Conservation (phyloP, 1,140 invertebrate species). For the Musca vetustissima region DNA sequence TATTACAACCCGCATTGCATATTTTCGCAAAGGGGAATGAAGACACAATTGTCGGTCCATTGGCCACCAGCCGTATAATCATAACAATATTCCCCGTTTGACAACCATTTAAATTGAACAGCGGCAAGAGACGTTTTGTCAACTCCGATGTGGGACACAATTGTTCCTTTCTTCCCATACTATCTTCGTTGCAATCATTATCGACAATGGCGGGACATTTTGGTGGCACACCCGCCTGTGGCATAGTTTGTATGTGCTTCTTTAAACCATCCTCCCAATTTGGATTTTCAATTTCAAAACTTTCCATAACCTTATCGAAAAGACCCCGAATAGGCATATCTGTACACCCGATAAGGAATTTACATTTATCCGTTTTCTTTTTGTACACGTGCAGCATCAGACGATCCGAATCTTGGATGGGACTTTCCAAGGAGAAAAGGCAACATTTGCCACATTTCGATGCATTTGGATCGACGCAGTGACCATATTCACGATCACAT, state of each 20-base stretch:
- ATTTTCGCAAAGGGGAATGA: slow-evolving; percentile 37
- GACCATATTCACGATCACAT: slow-evolving; percentile 47
- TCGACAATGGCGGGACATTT: slow-evolving; percentile 36
- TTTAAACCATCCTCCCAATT: slow-evolving; percentile 36
- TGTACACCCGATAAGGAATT: slow-evolving; percentile 47
- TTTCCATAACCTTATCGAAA: slow-evolving; percentile 47
- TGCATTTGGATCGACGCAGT: slow-evolving; percentile 39
- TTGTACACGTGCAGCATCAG: slow-evolving; percentile 51
- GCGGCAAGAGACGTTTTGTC: slow-evolving; percentile 43
- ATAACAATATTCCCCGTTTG: slow-evolving; percentile 52
- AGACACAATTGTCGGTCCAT: slow-evolving; percentile 47
- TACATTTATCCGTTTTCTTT: slow-evolving; percentile 48
- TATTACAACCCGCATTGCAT: slow-evolving; percentile 38
- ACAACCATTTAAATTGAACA: slow-evolving; percentile 49
- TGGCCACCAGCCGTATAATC: slow-evolving; percentile 44
- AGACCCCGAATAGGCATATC: slow-evolving; percentile 45
- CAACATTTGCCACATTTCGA: slow-evolving; percentile 50
- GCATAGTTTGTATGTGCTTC: slow-evolving; percentile 32
- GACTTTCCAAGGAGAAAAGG: slow-evolving; percentile 45
- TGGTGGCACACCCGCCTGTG: slow-evolving; percentile 35
- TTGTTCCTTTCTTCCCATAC: slow-evolving; percentile 36
- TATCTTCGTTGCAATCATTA: slow-evolving; percentile 42
- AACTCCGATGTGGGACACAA: slow-evolving; percentile 47
- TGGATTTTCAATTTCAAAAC: slow-evolving; percentile 43
- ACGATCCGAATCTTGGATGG: slow-evolving; percentile 44